phyloP scores from a whole-genome alignment of 2,797 vertebrate species.

The Propithecus deckenii region DNA sequence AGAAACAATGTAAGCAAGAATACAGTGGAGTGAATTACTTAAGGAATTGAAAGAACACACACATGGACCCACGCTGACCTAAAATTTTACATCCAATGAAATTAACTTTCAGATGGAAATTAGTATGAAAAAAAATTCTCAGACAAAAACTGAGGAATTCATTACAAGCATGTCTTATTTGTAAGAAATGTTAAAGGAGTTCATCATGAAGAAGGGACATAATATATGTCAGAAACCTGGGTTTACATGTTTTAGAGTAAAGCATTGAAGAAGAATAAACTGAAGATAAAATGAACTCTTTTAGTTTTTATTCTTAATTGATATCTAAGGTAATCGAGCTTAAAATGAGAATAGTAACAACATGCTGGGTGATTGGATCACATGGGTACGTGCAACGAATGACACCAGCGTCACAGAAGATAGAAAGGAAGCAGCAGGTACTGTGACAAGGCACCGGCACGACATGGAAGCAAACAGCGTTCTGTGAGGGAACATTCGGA shows the following conservation, averaged over 20 bases:
- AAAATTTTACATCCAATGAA: not conserved
- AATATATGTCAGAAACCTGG: too few relatives aligned
- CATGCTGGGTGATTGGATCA: not conserved
- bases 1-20: not conserved
- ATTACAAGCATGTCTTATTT: not conserved
- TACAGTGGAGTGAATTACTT: not conserved
- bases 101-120: not conserved
- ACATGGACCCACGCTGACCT: too few relatives aligned
- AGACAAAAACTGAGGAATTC: not conserved
- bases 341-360: not conserved
- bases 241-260: not conserved
- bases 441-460: not conserved
- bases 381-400: not conserved
- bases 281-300: not conserved
- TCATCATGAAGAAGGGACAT: not conserved
- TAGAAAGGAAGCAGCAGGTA: not conserved
- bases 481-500: not conserved
- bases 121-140: not conserved
- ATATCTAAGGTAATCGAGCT: not conserved
- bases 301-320: not conserved
- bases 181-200: not conserved
- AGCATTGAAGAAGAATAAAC: not conserved
- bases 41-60: not conserved
- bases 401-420: not conserved
- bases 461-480: not conserved